Conservation (phyloP, 2,888 invertebrate species). For the Zonitis immaculata region DNA sequence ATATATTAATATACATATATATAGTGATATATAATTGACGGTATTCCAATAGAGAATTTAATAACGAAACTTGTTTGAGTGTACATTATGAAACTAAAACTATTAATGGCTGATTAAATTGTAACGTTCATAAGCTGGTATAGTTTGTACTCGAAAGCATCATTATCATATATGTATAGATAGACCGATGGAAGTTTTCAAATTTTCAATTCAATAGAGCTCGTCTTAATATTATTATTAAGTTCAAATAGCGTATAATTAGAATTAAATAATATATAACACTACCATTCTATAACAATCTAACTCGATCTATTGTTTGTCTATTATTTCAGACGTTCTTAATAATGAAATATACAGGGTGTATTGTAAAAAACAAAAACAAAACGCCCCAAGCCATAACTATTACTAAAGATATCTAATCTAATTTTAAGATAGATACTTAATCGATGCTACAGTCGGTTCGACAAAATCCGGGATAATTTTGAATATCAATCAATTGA, state of each 20-base stretch:
- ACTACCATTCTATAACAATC: neutral
- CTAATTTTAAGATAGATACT: no score
- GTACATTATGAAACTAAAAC: slow-evolving; percentile 6
- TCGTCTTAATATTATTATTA: slow-evolving; percentile 16
- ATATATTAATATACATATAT: neutral
- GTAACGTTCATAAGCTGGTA: slow-evolving; percentile 15
- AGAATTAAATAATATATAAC: neutral
- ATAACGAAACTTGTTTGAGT: slow-evolving; percentile 14
- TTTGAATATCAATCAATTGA: no score
- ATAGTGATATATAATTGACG: no score
- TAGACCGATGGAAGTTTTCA: slow-evolving; percentile 12
- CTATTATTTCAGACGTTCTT: neutral
- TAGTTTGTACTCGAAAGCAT: slow-evolving; percentile 10
- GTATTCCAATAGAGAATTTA: slow-evolving; percentile 14
- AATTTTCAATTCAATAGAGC: slow-evolving; percentile 17
- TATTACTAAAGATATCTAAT: no score
- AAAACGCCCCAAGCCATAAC: no score
- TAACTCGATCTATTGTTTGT: no score
- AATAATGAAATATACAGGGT: no score
- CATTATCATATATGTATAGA: no score
- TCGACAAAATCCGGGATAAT: no score
- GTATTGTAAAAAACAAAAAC: no score
- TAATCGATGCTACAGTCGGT: no score
- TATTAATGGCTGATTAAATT: slow-evolving; percentile 19
- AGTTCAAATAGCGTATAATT: slow-evolving; percentile 4